phyloP scores from a whole-genome alignment of 2,888 invertebrate species.

The Cryptosula pallasiana region DNA sequence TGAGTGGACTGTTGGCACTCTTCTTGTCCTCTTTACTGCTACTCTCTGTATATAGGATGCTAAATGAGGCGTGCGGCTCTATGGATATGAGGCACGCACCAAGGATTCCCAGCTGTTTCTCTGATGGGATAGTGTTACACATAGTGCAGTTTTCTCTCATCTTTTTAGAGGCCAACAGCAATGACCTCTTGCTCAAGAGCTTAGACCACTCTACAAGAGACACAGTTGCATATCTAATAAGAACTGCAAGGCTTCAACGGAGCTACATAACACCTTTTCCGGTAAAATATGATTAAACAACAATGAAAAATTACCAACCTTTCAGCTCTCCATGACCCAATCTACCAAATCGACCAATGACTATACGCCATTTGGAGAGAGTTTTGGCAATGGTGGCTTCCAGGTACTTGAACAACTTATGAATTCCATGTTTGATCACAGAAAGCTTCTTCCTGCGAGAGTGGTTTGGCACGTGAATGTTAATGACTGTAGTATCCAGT shows the following conservation, averaged over 20 bases:
- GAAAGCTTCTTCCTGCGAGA: slow-evolving; percentile 69
- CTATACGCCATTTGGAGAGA: slow-evolving; percentile 78
- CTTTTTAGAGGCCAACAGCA: slow-evolving; percentile 77
- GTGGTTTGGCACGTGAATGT: slow-evolving; percentile 32
- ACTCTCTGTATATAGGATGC: slow-evolving; percentile 55
- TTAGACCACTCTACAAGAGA: slow-evolving; percentile 75
- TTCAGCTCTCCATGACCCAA: slow-evolving; percentile 97
- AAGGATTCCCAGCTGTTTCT: slow-evolving; percentile 67
- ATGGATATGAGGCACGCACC: slow-evolving; percentile 96
- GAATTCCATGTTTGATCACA: slow-evolving; percentile 73
- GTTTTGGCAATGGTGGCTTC: slow-evolving; percentile 88
- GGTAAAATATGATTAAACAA: not conserved
- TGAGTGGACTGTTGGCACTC: slow-evolving; percentile 58
- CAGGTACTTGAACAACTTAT: slow-evolving; percentile 94
- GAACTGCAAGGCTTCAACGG: no score
- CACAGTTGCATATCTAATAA: no score
- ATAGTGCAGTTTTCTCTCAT: slow-evolving; percentile 85
- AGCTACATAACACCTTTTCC: not conserved
- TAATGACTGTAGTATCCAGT: slow-evolving; percentile 16
- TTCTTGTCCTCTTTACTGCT: slow-evolving; percentile 42
- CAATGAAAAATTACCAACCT: slow-evolving; percentile 56
- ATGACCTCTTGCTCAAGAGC: slow-evolving; percentile 82
- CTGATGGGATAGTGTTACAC: slow-evolving; percentile 72
- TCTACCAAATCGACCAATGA: slow-evolving; percentile 90
- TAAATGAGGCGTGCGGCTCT: slow-evolving; percentile 80